Evolutionary conservation across 1,140 invertebrate species (phyloP), one percentile per base, ranked within the genome.

Genomic region (Monomorium pharaonis): DNA sequence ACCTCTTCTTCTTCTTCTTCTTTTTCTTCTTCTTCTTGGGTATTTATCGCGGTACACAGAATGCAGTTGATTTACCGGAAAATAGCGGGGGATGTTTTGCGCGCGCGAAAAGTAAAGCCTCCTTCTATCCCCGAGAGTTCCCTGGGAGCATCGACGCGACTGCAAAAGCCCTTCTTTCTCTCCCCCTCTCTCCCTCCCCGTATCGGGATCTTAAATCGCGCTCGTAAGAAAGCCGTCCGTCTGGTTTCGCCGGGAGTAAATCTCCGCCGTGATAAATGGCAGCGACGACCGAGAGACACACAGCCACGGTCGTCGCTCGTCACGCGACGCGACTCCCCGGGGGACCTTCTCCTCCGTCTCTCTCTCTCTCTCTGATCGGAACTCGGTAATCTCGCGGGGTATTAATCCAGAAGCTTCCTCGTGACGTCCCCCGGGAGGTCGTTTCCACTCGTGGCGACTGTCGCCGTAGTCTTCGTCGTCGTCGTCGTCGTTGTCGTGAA

Each of bases 371-470:
- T 33, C 33, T 33, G 2, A 5, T 5, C 2, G 2, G 33, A 2
- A 5, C 33, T 2, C 24, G 16, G 12, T 49, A 51, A 51, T 51
- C 37, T 44, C 60, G 63, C n/a, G 56, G 63, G 37, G 18, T 60
- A 86, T 78, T 78, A 89, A 89, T 87, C 85, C 88, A 89, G 69
- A 86, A 89, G 85, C 78, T 89, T 89, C 78, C 77, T 62, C 78
- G 67, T 67, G 75, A 60, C 77, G 86, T 89, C 87, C 85, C 88
- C 30, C 33, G 76, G 65, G 77, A 77, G n/a, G n/a, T 49, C 70
- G 63, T 88, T 72, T 60, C 84, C 62, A 56, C 70, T 63, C 65
- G 69, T 54, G 33, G 37, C n/a, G 44, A 18, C 54, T 30, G 33
- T 58, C 51, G 67, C 10, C 70, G 44, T 37, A n/a, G 14, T 72